These are phyloP conservation scores for Cotesia typhae DNA, from an alignment of 1,140 invertebrate species.

Conservation along the genomic window DNA sequence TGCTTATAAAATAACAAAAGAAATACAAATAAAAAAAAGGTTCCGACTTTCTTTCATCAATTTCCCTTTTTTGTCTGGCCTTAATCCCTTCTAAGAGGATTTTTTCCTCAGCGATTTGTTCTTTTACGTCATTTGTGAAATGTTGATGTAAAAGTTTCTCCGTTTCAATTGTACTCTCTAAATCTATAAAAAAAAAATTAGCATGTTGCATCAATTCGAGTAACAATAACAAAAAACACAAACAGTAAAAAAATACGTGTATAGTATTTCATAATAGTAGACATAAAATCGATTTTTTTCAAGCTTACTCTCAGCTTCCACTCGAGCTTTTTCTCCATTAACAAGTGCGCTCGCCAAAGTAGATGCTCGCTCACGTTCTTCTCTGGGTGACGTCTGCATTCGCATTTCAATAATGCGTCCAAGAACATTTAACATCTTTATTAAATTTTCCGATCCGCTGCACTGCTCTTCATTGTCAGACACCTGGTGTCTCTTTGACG, in stretches of 20 bases:
- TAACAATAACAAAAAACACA: conserved; percentile 3
- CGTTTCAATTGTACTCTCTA: conserved; percentile 16
- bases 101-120: conserved; percentile 13
- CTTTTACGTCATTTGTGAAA: conserved; percentile 24
- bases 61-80: conserved; percentile 16
- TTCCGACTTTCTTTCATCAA: conserved; percentile 28
- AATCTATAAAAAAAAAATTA: conserved; percentile 6
- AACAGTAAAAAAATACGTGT: conserved; percentile 5
- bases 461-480: background rate
- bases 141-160: conserved; percentile 16
- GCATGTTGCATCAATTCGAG: background rate
- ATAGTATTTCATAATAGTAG: conserved; percentile 22
- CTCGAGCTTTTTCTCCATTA: conserved; percentile 26
- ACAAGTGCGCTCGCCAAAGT: conserved; percentile 40
- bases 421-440: conserved; percentile 39
- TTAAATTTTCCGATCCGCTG: conserved; percentile 22
- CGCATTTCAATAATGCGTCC: conserved; percentile 41
- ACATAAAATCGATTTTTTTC: conserved; percentile 15
- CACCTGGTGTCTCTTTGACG: too few species aligned
- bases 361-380: conserved; percentile 42
- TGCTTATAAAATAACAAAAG: conserved; percentile 1
- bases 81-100: conserved; percentile 25
- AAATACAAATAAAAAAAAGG: conserved; percentile 25
- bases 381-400: conserved; percentile 45
- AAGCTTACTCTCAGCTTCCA: conserved; percentile 30